These are phyloP conservation scores for Macheiramphus alcinus DNA, from an alignment of 2,113 vertebrate genomes.

Conservation along the genomic window DNA sequence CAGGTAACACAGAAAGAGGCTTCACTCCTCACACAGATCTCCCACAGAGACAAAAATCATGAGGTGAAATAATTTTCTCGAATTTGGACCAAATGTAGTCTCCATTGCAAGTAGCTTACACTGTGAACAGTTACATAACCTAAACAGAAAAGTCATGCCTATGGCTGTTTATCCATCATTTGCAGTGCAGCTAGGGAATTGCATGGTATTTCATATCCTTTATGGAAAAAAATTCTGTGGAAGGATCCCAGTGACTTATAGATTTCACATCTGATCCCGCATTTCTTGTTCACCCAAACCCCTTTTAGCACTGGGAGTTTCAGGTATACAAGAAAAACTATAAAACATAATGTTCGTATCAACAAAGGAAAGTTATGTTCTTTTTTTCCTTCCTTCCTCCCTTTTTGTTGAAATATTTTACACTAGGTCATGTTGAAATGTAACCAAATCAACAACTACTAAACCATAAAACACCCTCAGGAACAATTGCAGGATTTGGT, in stretches of 20 bases:
- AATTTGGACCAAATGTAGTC: conserved; percentile 26
- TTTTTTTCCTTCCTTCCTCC: background rate
- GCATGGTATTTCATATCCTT: background rate
- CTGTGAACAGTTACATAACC: background rate
- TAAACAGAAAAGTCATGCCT: conserved; percentile 17
- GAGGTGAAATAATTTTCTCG: conserved; percentile 37
- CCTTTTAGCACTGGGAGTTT: background rate
- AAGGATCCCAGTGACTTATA: background rate
- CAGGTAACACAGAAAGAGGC: conserved; percentile 48
- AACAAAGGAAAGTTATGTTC: background rate
- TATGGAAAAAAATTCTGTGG: background rate
- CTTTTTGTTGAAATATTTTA: conserved; percentile 54
- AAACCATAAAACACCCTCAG: conserved; percentile 32
- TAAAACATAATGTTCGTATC: background rate
- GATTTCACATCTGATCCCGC: background rate
- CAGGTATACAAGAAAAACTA: background rate
- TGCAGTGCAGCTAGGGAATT: background rate
- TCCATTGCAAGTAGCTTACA: background rate
- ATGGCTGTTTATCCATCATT: conserved; percentile 32
- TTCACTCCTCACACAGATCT: conserved; percentile 19
- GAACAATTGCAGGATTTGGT: conserved; percentile 53
- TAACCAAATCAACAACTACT: conserved; percentile 32
- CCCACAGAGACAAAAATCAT: conserved; percentile 50
- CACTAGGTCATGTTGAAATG: conserved; percentile 50
- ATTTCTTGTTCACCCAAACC: background rate